Conservation (phyloP, 2,797 vertebrate species). For the Xenopus petersii region DNA sequence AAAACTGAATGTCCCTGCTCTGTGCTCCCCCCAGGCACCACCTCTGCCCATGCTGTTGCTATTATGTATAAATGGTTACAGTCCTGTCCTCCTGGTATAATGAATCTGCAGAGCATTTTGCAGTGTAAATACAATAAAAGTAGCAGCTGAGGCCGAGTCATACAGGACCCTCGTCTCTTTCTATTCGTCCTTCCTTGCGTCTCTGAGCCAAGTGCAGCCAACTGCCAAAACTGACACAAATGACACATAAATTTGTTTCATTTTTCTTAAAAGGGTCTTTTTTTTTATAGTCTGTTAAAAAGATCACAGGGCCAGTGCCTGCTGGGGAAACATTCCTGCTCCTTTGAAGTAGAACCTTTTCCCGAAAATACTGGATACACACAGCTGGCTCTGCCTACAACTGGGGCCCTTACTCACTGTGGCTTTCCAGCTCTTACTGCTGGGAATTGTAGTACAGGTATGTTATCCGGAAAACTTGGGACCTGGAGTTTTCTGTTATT, state of each 20-base stretch:
- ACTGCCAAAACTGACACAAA: slow-evolving; percentile 3
- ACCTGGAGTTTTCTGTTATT: too few relatives aligned
- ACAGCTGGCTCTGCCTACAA: too few relatives aligned
- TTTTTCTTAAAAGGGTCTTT: not conserved
- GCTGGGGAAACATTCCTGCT: slow-evolving; percentile 3
- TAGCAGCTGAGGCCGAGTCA: slow-evolving; percentile 18
- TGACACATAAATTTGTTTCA: slow-evolving; percentile 18
- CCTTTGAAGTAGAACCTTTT: not conserved
- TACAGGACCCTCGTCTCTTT: not conserved
- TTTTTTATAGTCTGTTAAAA: slow-evolving; percentile 27
- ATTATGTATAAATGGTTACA: slow-evolving; percentile 30
- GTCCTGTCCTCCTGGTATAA: slow-evolving; percentile 23
- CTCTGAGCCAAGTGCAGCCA: not conserved
- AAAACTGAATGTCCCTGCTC: too few relatives aligned
- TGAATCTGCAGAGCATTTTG: slow-evolving; percentile 13
- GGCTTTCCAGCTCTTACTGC: too few relatives aligned
- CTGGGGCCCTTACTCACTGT: too few relatives aligned
- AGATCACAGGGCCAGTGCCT: slow-evolving; percentile 24
- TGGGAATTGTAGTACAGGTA: too few relatives aligned
- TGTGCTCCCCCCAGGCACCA: too few relatives aligned
- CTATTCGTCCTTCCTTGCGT: not conserved
- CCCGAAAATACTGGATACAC: too few relatives aligned
- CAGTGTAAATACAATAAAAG: slow-evolving; percentile 40
- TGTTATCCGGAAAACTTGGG: too few relatives aligned
- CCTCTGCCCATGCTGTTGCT: slow-evolving; percentile 13